Evolutionary conservation across 2,113 vertebrate genomes (phyloP), one percentile per base, ranked within the genome.

Genomic region (Grammomys surdaster): DNA sequence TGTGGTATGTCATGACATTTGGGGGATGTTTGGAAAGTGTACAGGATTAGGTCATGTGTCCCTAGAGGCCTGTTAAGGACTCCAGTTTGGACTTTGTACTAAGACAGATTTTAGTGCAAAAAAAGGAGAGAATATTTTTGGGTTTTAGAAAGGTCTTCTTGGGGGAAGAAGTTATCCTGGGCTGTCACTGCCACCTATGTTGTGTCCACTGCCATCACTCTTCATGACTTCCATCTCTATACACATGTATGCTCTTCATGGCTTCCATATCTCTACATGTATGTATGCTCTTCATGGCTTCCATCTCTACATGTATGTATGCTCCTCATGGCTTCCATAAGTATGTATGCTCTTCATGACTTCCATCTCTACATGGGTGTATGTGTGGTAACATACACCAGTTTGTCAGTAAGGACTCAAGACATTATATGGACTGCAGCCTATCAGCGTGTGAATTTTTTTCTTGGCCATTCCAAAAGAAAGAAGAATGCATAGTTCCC

Each of bases 401-500:
- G 3, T 36, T 10, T 63, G 58, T 78, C 73, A n/a, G 58, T 14
- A 26, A 58, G 88, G 26, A 26, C 60, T 54, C 33, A 67, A 77
- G 36, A 54, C 33, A 40, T 33, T 6, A 24, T 73, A 51, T 12
- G 11, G 19, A 48, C n/a, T 24, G 46, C 13, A 26, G 33, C 14
- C 60, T 28, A 14, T 9, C 33, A 80, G 46, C 60, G 1, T 13
- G 2, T 3, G 98, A 98, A 96, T 98, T 96, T 98, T 98, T 98
- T 98, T 99, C 97, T 95, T 98, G 96, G 98, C 96, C 96, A 97
- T 98, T 96, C 97, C 98, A 97, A 98, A 98, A 97, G 97, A 98
- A 98, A 98, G 98, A 65, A 98, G 98, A 98, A 97, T 98, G 17
- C 98, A 98, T 92, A 98, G 98, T 97, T 98, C 98, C 85, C 85